These are phyloP conservation scores for Drosophila nr. medialis DNA, from an alignment of 2,888 invertebrate species.

Conservation along the genomic window DNA sequence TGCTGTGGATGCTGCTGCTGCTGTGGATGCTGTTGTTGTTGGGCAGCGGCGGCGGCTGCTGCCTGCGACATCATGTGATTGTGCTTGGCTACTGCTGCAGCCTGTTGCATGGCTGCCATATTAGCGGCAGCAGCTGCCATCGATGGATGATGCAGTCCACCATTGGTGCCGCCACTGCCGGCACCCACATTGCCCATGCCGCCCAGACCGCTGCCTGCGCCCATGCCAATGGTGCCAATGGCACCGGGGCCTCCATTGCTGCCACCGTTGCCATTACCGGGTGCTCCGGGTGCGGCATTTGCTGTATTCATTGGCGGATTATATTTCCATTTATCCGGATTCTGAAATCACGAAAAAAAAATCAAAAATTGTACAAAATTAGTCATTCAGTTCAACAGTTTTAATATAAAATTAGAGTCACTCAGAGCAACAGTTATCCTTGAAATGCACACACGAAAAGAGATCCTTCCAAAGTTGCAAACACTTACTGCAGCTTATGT, in stretches of 20 bases:
- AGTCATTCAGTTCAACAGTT: background rate
- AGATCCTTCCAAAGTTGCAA: background rate
- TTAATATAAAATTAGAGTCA: background rate
- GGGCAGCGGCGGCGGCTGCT: slow-evolving; percentile 79
- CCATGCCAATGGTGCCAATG: slow-evolving; percentile 85
- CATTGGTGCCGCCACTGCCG: slow-evolving; percentile 80
- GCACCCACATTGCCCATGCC: slow-evolving; percentile 78
- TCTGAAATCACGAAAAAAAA: slow-evolving; percentile 86
- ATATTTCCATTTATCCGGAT: slow-evolving; percentile 95
- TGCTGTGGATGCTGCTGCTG: slow-evolving; percentile 85
- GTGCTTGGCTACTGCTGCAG: slow-evolving; percentile 82
- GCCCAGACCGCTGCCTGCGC: slow-evolving; percentile 82
- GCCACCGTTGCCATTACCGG: slow-evolving; percentile 82
- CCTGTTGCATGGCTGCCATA: slow-evolving; percentile 83
- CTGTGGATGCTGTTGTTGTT: slow-evolving; percentile 86
- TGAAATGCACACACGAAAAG: background rate
- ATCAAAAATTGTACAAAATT: background rate
- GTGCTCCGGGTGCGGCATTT: slow-evolving; percentile 85
- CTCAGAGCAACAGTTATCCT: background rate
- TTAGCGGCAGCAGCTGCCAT: slow-evolving; percentile 82
- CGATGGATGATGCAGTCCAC: slow-evolving; percentile 82
- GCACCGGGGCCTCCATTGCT: slow-evolving; percentile 84
- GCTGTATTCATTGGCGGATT: slow-evolving; percentile 86
- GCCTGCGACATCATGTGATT: slow-evolving; percentile 84
- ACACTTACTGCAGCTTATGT: slow-evolving; percentile 1